These are phyloP conservation scores for Cebus imitator DNA, from an alignment of 2,113 vertebrate genomes.

Conservation along the genomic window DNA sequence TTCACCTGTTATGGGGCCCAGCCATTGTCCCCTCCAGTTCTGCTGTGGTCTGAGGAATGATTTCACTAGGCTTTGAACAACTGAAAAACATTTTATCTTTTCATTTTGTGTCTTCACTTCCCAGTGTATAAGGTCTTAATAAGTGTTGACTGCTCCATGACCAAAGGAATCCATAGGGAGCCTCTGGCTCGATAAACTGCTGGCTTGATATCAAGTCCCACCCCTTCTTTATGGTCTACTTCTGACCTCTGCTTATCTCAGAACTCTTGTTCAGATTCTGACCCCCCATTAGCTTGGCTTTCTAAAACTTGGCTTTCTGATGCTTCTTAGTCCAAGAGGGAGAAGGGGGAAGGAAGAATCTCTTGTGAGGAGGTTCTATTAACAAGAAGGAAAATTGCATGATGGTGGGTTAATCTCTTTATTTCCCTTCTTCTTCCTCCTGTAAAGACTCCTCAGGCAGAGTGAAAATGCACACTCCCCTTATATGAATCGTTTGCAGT, in stretches of 20 bases:
- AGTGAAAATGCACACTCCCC: background rate
- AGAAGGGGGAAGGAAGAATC: background rate
- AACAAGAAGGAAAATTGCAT: background rate
- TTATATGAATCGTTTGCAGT: background rate
- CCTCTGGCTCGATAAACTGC: background rate
- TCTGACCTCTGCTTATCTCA: background rate
- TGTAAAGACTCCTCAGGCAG: background rate
- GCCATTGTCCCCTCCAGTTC: background rate
- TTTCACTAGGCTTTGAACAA: background rate
- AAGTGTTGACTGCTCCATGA: background rate
- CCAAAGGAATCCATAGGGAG: background rate
- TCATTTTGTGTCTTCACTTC: background rate
- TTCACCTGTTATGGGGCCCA: accelerated
- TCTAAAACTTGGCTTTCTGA: background rate
- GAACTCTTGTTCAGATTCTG: background rate
- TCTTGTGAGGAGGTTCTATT: background rate
- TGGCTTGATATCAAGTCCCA: background rate
- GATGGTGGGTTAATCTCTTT: background rate
- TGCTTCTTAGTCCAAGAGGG: background rate
- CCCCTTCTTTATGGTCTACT: background rate
- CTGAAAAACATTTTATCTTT: background rate
- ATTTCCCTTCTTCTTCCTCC: background rate
- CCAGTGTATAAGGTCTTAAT: background rate
- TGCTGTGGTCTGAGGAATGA: background rate
- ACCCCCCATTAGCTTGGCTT: background rate